A percentile compares a stretch with the other conserved stretches of the same genome.
phyloP scores from a whole-genome alignment of 2,888 invertebrate genomes.

The Ormyrus pomaceus region DNA sequence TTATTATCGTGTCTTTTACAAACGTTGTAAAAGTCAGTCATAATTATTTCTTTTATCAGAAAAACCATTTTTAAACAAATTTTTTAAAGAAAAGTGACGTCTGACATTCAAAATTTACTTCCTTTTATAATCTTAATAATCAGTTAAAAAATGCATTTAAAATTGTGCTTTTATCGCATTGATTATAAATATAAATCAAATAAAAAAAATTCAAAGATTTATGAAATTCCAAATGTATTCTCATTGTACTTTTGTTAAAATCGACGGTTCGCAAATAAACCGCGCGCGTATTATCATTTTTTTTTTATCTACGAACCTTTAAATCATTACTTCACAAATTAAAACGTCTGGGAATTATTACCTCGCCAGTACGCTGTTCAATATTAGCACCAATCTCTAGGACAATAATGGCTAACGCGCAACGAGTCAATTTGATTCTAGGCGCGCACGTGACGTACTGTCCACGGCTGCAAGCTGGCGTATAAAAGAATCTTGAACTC shows the following conservation, averaged over 20 bases:
- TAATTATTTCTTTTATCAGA: no score
- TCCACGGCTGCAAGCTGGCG: not conserved
- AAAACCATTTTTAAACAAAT: no score
- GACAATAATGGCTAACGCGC: conserved; percentile 29
- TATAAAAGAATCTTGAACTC: conserved; percentile 37
- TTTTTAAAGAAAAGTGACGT: no score
- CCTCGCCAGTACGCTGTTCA: not conserved
- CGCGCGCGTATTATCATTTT: not conserved
- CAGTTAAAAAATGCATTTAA: no score
- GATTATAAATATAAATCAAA: no score
- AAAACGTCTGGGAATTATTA: not conserved
- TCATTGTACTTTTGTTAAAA: not conserved
- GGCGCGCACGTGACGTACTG: conserved; percentile 11
- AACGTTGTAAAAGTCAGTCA: no score
- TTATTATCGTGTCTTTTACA: no score
- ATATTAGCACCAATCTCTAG: conserved; percentile 28
- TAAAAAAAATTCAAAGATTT: no score
- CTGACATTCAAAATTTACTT: no score
- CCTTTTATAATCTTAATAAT: no score
- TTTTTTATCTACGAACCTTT: not conserved
- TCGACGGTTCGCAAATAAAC: not conserved
- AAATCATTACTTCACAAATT: not conserved
- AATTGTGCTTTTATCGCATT: no score
- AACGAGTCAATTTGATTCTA: not conserved
- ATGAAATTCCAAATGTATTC: no score